These are phyloP conservation scores for Megalops atlanticus DNA, from an alignment of 2,113 vertebrate species.

Conservation along the genomic window DNA sequence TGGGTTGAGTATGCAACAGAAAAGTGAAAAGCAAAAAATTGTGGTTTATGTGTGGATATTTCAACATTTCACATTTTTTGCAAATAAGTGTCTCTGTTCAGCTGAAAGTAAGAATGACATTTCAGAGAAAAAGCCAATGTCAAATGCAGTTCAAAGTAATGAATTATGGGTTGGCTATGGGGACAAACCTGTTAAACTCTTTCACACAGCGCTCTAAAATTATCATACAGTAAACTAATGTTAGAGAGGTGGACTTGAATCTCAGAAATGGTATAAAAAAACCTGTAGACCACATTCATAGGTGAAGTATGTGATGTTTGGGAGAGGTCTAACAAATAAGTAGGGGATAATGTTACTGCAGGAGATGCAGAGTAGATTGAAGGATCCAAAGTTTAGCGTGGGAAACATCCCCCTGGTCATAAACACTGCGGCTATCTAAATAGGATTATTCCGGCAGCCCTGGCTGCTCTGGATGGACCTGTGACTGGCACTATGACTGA, in stretches of 20 bases:
- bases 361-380: background rate
- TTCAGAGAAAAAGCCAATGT: too few relatives aligned
- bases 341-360: background rate
- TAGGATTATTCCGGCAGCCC: background rate
- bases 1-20: too few relatives aligned
- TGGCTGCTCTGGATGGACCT: background rate
- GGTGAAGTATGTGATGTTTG: background rate
- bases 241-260: background rate
- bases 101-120: too few relatives aligned
- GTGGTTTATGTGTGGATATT: too few relatives aligned
- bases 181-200: background rate
- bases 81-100: too few relatives aligned
- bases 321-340: background rate
- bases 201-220: too few relatives aligned
- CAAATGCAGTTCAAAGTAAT: background rate
- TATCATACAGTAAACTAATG: too few relatives aligned
- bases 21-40: too few relatives aligned
- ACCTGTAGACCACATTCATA: background rate
- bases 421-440: background rate
- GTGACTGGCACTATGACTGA: background rate
- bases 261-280: background rate
- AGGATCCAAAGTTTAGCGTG: background rate
- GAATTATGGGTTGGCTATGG: background rate
- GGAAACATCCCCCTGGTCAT: background rate
- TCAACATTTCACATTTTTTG: too few relatives aligned